Base-by-base conservation (phyloP, 2,888 invertebrate genomes). In the Epiblema foenella region DNA sequence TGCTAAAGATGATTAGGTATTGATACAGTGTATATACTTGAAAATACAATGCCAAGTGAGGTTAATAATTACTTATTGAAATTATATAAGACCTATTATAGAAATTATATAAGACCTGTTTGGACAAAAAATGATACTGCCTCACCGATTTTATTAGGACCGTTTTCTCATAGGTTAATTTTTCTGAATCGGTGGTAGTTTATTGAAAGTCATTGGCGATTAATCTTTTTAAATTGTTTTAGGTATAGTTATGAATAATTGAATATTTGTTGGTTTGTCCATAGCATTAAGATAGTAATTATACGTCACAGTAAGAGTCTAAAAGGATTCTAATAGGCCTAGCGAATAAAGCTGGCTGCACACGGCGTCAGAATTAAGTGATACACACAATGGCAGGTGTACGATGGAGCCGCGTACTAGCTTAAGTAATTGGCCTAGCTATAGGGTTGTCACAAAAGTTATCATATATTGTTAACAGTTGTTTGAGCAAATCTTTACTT, bases 391-490 rank as follows among this genome's bases (percentile, higher is more conserved):
- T 88, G 78, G 83, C 89, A 90, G 89, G 89, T 89, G 90, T 88
- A 86, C 73, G 77, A 78, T 81, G 76, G 79, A 83, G 86, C 86
- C 87, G 83, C 87, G 87, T 86, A 85, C 86, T 79, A 86, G 86
- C 89, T 89, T 92, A 92, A 92, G 92, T 92, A 92, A 92, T 92
- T 92, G 91, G 91, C 91, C 88, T 84, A 76, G 77, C 5, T 12
- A 17, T 86, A 91, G 89, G 92, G 92, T 65, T 90, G 85, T 3
- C 77, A 57, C 59, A 49, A 1, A 42, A 1, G 15, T 60, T 69
- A 15, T n/a, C n/a, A 15, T 24, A 4, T 24, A 24, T 24, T 1
- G n/a, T 15, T 46, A 8, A 46, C 11, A 46, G n/a, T n/a, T 12
- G 46, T n/a, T 46, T n/a, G 7, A 2, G 15, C 1, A 42, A 42